phyloP scores from a whole-genome alignment of 23 tunicate genomes.

The Styela plicata region DNA sequence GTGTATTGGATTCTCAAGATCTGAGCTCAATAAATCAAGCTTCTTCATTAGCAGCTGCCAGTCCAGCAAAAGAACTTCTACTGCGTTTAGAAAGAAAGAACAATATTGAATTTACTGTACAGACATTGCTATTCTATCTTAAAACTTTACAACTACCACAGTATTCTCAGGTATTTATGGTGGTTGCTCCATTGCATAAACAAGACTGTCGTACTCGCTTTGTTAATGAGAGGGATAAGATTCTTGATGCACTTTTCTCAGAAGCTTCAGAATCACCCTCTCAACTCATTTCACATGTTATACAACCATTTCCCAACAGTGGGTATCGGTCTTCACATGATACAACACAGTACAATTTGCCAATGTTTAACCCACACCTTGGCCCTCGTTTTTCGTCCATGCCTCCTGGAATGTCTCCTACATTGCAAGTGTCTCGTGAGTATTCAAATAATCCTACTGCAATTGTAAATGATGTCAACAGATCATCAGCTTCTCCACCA shows the following conservation, averaged over 20 bases:
- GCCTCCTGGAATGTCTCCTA: not conserved
- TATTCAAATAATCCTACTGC: not conserved
- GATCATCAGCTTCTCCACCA: no score
- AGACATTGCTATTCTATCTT: not conserved
- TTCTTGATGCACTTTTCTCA: not conserved
- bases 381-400: not conserved
- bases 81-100: not conserved
- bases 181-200: not conserved
- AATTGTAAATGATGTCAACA: not conserved
- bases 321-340: not conserved
- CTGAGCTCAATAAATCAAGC: conserved; percentile 6
- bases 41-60: not conserved
- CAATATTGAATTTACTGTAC: not conserved
- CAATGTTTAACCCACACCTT: not conserved
- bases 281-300: not conserved
- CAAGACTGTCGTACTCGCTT: not conserved
- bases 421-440: not conserved
- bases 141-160: not conserved
- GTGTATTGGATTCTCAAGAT: not conserved
- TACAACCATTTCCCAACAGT: not conserved
- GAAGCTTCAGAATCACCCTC: not conserved
- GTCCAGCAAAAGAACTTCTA: conserved; percentile 11
- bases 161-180: not conserved
- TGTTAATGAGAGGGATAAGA: not conserved
- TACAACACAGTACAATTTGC: not conserved